phyloP scores from a whole-genome alignment of 1,140 invertebrate species.

The Bombus cullumanus region DNA sequence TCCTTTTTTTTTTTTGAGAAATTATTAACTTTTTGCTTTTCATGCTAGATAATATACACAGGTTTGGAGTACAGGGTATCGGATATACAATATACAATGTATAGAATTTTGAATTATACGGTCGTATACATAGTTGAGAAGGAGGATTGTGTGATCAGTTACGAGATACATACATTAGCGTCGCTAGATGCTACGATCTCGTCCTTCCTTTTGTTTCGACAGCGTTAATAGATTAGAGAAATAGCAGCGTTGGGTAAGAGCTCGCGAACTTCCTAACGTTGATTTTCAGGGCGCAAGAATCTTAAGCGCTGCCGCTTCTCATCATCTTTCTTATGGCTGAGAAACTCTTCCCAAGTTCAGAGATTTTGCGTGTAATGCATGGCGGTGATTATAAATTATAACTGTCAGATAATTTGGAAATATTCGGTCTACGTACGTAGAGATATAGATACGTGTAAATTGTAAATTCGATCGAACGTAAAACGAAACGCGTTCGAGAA shows the following conservation, averaged over 20 bases:
- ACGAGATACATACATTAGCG: slow-evolving; percentile 18
- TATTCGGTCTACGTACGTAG: background rate
- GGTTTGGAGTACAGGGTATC: background rate
- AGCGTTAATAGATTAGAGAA: slow-evolving; percentile 23
- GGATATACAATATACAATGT: background rate
- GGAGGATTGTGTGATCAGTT: slow-evolving; percentile 7
- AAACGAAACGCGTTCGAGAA: background rate
- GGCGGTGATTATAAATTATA: background rate
- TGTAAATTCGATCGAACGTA: background rate
- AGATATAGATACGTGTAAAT: background rate
- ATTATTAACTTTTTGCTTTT: no score
- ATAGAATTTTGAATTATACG: slow-evolving; percentile 10
- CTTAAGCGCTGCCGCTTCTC: background rate
- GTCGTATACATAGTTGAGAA: background rate
- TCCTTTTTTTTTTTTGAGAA: no score
- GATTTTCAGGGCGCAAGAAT: background rate
- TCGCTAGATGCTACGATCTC: slow-evolving; percentile 9
- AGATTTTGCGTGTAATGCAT: background rate
- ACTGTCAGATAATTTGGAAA: background rate
- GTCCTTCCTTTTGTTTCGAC: background rate
- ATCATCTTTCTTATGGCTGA: background rate
- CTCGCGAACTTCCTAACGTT: background rate
- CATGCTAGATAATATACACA: no score
- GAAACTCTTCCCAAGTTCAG: background rate
- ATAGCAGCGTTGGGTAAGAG: background rate